Evolutionary conservation across 2,113 vertebrate genomes (phyloP).

Genomic region (Papio anubis): DNA sequence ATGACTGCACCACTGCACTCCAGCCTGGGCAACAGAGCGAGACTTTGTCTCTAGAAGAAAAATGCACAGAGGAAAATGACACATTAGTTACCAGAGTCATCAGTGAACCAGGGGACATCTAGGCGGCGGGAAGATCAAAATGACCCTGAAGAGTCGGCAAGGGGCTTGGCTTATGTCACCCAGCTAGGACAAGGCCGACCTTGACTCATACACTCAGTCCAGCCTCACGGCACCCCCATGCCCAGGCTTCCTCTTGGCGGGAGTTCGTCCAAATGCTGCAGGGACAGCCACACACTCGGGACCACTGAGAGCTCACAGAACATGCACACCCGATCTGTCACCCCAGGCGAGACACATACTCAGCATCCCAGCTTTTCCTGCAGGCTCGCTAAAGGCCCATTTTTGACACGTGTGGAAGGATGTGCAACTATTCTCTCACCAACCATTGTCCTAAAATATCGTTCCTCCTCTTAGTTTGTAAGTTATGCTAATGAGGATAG

Average conservation of each 20-base stretch:
- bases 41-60: too few relatives aligned
- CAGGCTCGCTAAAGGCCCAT: too few relatives aligned
- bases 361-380: background rate
- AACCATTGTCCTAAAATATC: background rate
- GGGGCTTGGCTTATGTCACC: background rate
- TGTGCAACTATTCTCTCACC: background rate
- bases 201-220: background rate
- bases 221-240: background rate
- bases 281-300: background rate
- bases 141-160: background rate
- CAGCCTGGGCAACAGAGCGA: too few relatives aligned
- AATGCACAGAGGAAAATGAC: background rate
- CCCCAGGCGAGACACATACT: background rate
- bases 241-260: background rate
- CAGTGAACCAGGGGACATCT: background rate
- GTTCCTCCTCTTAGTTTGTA: slow-evolving; percentile 8
- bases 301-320: background rate
- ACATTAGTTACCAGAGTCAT: background rate
- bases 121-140: background rate
- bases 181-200: background rate
- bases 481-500: slow-evolving; percentile 63
- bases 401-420: background rate
- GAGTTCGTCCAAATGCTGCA: background rate
- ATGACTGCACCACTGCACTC: too few relatives aligned
- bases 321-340: background rate